phyloP scores from a whole-genome alignment of 2,113 vertebrate species.

The Grantiella picta region DNA sequence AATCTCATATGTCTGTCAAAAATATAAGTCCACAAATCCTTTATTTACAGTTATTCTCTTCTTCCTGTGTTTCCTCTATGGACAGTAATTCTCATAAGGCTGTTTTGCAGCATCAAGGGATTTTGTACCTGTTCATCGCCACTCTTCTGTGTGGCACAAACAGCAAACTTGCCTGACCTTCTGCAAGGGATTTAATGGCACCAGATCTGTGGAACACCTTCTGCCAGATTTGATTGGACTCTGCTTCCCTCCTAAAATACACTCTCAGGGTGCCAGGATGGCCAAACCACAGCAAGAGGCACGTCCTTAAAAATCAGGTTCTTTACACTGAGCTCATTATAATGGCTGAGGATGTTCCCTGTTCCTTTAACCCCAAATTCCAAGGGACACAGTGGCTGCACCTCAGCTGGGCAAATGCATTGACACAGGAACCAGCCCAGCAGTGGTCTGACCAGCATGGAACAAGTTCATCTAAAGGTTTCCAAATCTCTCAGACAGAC shows the following conservation, averaged over 20 bases:
- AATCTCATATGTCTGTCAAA: background rate
- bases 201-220: background rate
- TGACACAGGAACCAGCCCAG: background rate
- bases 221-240: background rate
- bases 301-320: background rate
- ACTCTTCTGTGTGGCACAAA: background rate
- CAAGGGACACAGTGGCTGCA: background rate
- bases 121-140: background rate
- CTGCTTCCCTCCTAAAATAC: background rate
- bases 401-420: background rate
- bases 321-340: background rate
- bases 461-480: background rate
- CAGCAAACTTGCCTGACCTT: background rate
- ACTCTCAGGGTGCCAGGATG: background rate
- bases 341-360: background rate
- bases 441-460: background rate
- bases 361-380: background rate
- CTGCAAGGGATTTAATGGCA: background rate
- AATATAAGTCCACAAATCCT: background rate
- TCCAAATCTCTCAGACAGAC: background rate
- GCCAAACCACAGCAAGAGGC: background rate
- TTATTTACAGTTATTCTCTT: background rate
- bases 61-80: no score
- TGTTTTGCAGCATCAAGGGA: background rate
- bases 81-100: background rate